These are phyloP conservation scores for Drosophila koepferae DNA, from an alignment of 2,888 invertebrate species.

Conservation along the genomic window DNA sequence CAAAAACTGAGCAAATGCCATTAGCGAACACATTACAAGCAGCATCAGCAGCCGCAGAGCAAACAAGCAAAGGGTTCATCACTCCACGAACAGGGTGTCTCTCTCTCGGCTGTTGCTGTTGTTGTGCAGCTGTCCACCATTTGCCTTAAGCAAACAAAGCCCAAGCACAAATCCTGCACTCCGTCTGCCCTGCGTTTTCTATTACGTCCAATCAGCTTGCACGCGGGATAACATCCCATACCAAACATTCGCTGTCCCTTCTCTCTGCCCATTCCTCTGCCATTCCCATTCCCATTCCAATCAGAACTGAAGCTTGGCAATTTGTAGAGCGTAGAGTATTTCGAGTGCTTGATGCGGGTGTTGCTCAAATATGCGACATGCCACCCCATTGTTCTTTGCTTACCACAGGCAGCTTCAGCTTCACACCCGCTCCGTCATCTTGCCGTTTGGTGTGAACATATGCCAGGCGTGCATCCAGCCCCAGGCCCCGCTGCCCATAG, in stretches of 20 bases:
- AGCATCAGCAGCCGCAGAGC: slow-evolving; percentile 72
- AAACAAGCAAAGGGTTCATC: slow-evolving; percentile 67
- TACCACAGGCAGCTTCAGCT: slow-evolving; percentile 61
- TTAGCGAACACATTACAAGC: slow-evolving; percentile 84
- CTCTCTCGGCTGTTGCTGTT: slow-evolving; percentile 25
- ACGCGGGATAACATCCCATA: slow-evolving; percentile 33
- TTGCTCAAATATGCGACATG: slow-evolving; percentile 68
- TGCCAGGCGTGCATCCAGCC: slow-evolving; percentile 81
- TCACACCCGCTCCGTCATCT: slow-evolving; percentile 40
- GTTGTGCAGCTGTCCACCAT: slow-evolving; percentile 70
- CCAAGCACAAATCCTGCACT: slow-evolving; percentile 35
- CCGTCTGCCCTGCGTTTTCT: slow-evolving; percentile 5
- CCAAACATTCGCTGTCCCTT: not conserved
- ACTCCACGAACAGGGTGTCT: slow-evolving; percentile 8
- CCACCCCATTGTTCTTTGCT: slow-evolving; percentile 16
- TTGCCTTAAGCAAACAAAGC: slow-evolving; percentile 64
- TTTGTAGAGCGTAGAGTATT: slow-evolving; percentile 63
- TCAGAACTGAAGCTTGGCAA: slow-evolving; percentile 53
- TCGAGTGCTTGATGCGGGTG: slow-evolving; percentile 79
- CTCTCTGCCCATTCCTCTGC: too few relatives aligned
- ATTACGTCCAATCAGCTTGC: slow-evolving; percentile 70
- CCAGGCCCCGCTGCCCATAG: slow-evolving; percentile 8
- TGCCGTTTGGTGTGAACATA: slow-evolving; percentile 84
- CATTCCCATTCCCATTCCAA: slow-evolving; percentile 5
- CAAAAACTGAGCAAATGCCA: slow-evolving; percentile 80